Conservation (phyloP, 2,113 vertebrate species). For the Lophochroa leadbeateri region DNA sequence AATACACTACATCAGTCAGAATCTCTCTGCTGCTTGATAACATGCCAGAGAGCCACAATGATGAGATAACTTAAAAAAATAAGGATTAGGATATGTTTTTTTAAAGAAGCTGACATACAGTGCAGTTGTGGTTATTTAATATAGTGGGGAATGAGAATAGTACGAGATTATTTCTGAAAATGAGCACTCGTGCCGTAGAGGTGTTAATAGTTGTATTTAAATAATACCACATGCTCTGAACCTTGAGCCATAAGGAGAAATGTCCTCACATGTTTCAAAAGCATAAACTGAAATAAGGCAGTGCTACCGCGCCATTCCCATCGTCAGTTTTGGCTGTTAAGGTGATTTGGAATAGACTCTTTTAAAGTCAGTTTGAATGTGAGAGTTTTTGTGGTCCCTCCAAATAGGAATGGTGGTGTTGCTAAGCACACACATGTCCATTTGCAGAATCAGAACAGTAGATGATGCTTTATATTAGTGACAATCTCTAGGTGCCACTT, state of each 20-base stretch:
- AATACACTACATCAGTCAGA: not conserved
- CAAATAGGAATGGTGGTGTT: rapidly evolving
- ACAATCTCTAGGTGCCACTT: not conserved
- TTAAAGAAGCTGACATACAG: not conserved
- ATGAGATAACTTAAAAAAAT: not conserved
- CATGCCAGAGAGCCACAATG: not conserved
- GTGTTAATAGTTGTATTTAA: not conserved
- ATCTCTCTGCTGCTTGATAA: not conserved
- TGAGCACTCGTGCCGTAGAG: not conserved
- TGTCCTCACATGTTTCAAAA: not conserved
- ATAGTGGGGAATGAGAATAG: not conserved
- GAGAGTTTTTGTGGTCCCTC: not conserved
- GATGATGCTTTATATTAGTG: not conserved
- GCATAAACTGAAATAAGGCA: not conserved
- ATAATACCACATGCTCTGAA: not conserved
- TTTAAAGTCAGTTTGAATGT: not conserved
- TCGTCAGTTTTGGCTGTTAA: not conserved
- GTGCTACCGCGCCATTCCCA: not conserved
- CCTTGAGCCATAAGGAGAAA: not conserved
- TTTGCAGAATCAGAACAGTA: not conserved
- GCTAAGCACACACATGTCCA: rapidly evolving
- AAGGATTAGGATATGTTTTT: not conserved
- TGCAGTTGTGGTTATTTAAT: not conserved
- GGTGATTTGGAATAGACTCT: not conserved
- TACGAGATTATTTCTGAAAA: not conserved